Conservation (phyloP, 2,888 invertebrate species). For the Epinotia nisella region DNA sequence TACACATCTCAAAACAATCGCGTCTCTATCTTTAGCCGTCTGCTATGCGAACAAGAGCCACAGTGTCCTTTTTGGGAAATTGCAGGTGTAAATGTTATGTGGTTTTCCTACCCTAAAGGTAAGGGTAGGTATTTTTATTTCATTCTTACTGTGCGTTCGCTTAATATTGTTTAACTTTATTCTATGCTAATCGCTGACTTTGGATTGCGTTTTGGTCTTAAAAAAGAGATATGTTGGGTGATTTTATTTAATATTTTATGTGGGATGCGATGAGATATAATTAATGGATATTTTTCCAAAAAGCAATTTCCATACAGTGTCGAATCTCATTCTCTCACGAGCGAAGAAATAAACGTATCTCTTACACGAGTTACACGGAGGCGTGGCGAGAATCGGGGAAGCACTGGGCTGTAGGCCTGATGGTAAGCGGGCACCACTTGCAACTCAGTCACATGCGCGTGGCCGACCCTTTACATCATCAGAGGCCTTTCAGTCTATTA, state of each 20-base stretch:
- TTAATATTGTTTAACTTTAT: conserved; percentile 34
- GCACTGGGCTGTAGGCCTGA: too few species aligned
- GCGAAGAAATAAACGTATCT: too few species aligned
- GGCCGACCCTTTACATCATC: too few species aligned
- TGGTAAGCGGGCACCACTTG: too few species aligned
- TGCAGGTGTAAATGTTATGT: background rate
- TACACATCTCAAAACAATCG: background rate
- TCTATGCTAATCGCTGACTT: conserved; percentile 21
- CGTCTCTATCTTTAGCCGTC: background rate
- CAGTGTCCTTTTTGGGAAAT: background rate
- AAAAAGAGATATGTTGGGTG: conserved; percentile 2
- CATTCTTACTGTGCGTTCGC: conserved; percentile 21
- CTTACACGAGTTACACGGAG: too few species aligned
- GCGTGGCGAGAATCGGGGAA: too few species aligned
- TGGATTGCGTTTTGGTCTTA: conserved; percentile 24
- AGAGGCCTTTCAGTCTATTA: too few species aligned
- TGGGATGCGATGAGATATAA: too few species aligned
- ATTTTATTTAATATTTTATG: background rate
- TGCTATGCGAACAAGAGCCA: background rate
- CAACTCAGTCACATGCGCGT: too few species aligned
- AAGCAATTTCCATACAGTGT: too few species aligned
- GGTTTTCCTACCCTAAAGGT: conserved; percentile 30
- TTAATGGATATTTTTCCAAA: too few species aligned
- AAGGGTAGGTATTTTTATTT: conserved; percentile 36
- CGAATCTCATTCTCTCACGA: too few species aligned